Evolutionary conservation across 2,888 invertebrate species (phyloP), one percentile per base, ranked within the genome.

Genomic region (Ochropleura leucogaster): DNA sequence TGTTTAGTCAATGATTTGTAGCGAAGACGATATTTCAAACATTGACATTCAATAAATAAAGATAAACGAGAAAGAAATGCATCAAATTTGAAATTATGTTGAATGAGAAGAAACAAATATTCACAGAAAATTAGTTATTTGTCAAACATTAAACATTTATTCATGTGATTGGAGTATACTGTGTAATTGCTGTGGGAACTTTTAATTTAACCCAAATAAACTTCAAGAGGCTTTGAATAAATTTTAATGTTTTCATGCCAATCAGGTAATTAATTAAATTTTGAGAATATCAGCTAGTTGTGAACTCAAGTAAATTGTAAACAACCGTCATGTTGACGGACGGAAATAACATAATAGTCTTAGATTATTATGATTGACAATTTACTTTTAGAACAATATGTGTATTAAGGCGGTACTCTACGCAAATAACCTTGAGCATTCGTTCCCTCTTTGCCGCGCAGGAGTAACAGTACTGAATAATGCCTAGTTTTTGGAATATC

Each of bases 1-100:
- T 78, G 80, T 84, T 83, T 73, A 74, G 72, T 69, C 65, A 74
- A 83, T 84, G 74, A 88, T 88, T 86, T 83, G 83, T 83, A 55
- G 75, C 74, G 51, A 75, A 55, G 64, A 46, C 77, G 46, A 76
- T 84, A 83, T 72, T 80, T 85, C 78, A 77, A 72, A 79, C 49
- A 80, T 77, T 74, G 79, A 79, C 70, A 82, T 80, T 77, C 63
- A 74, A 80, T 81, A 79, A 82, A 81, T 85, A 72, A 79, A 67
- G 64, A 72, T 79, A 77, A 82, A 77, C 57, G 46, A 82, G 66
- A 79, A 70, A 69, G 72, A 82, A 85, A 82, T 78, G 65, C 71
- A 86, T 83, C 80, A 86, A 83, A 75, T 80, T 82, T 79, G 72
- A 78, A 85, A 87, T 86, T 64, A 80, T 81, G 71, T 77, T 76